Evolutionary conservation across 1,140 invertebrate genomes (phyloP), one percentile per base, ranked within the genome.

Genomic region (Arion vulgaris): DNA sequence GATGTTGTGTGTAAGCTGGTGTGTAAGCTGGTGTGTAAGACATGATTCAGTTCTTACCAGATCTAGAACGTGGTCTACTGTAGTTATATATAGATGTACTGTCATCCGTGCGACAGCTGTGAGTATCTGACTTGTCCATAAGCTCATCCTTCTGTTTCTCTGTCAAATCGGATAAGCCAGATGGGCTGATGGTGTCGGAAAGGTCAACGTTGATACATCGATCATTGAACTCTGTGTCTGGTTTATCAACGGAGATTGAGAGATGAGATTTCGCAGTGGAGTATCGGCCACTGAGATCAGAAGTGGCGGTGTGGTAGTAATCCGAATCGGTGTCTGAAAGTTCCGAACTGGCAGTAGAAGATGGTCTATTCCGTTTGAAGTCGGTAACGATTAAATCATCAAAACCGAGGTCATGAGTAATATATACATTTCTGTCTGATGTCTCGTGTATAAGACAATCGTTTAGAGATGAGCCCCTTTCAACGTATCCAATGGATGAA

Each of bases 231-330:
- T 5, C 28, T 5, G 62, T 32, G n/a, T 32, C 62, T 5, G 0
- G 17, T 34, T 34, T 17, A 11, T 66, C n/a, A 28, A 66, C 17
- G 62, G 32, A 32, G n/a, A 36, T 26, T 4, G 78, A 51, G 7
- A 80, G 62, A 51, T 81, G 49, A 23, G 80, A 73, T 49, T 81
- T 53, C 17, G 80, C 80, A 17, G 80, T 73, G 26, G 69, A 74
- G 80, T 45, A 81, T 15, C 39, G 69, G 36, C 39, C 71, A 51
- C 80, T 81, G 28, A 81, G 36, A 34, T 81, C 80, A 28, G 80
- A 81, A 1, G 28, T 73, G 45, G 80, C 80, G 0, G 80, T 73
- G 51, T 81, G 57, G 71, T 81, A 81, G 28, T 41, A 11, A 11
- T 81, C 80, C 4, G 80, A 81, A 28, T 62, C 80, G 1, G 28